phyloP scores from a whole-genome alignment of 2,888 invertebrate species.

The Dolichomitus sp. region DNA sequence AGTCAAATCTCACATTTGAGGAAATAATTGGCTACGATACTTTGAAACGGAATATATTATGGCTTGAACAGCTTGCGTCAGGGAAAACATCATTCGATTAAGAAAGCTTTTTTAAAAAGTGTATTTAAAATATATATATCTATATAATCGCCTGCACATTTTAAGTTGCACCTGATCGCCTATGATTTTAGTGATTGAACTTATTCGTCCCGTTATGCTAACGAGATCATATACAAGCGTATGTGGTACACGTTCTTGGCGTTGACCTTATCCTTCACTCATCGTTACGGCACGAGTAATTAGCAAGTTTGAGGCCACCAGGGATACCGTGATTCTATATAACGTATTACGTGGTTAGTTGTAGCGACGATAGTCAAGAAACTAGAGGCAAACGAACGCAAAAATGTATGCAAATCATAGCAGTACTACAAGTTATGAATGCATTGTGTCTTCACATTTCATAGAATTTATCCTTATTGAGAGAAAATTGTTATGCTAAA shows the following conservation, averaged over 20 bases:
- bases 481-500: not conserved
- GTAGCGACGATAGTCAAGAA: not conserved
- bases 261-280: slow-evolving; percentile 61
- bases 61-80: too few species aligned
- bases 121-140: too few species aligned
- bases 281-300: slow-evolving; percentile 49
- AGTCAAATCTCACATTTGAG: not conserved
- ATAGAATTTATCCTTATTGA: not conserved
- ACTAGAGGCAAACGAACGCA: slow-evolving; percentile 34
- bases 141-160: not conserved
- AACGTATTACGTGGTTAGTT: not conserved
- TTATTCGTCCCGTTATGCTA: slow-evolving; percentile 44
- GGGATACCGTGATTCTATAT: slow-evolving; percentile 3
- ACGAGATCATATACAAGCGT: slow-evolving; percentile 36
- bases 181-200: slow-evolving; percentile 29
- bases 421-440: not conserved
- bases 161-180: slow-evolving; percentile 20
- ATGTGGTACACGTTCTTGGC: slow-evolving; percentile 55
- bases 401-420: slow-evolving; percentile 50
- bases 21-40: not conserved
- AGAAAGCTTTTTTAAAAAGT: too few species aligned
- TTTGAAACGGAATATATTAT: too few species aligned
- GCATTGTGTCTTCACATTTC: not conserved
- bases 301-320: slow-evolving; percentile 58
- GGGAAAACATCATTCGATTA: too few species aligned